Evolutionary conservation across 2,888 invertebrate species (phyloP).

Genomic region (Argyresthia albistria): DNA sequence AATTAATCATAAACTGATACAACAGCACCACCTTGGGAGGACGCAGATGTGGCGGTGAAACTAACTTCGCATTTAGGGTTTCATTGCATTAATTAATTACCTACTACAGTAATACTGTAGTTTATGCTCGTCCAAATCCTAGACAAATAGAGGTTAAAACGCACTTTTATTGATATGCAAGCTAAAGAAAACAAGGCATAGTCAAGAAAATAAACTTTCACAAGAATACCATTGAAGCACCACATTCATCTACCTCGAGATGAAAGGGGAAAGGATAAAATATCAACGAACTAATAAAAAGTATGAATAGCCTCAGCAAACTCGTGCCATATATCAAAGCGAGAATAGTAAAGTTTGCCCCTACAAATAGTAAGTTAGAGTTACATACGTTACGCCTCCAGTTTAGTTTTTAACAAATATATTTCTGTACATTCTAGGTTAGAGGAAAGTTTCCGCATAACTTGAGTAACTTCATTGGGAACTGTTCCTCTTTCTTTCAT

Average conservation of each 20-base stretch:
- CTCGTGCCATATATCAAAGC: conserved; percentile 26
- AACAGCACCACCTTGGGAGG: not conserved
- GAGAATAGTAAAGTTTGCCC: conserved; percentile 16
- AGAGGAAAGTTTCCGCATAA: conserved; percentile 43
- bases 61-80: not conserved
- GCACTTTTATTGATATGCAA: too few relatives aligned
- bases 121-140: not conserved
- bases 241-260: not conserved
- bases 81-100: not conserved
- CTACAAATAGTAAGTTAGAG: conserved; percentile 15
- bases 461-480: conserved; percentile 20
- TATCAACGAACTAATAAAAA: conserved; percentile 6
- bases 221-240: too few relatives aligned
- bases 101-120: not conserved
- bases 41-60: conserved; percentile 7
- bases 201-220: too few relatives aligned
- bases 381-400: conserved; percentile 20
- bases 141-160: too few relatives aligned
- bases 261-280: not conserved
- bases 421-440: conserved; percentile 15
- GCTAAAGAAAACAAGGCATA: too few relatives aligned
- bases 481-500: conserved; percentile 10
- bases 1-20: conserved; percentile 11
- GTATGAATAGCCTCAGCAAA: conserved; percentile 12
- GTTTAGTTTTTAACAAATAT: conserved; percentile 33